phyloP scores from a whole-genome alignment of 2,113 vertebrate genomes.

The Zingel zingel region DNA sequence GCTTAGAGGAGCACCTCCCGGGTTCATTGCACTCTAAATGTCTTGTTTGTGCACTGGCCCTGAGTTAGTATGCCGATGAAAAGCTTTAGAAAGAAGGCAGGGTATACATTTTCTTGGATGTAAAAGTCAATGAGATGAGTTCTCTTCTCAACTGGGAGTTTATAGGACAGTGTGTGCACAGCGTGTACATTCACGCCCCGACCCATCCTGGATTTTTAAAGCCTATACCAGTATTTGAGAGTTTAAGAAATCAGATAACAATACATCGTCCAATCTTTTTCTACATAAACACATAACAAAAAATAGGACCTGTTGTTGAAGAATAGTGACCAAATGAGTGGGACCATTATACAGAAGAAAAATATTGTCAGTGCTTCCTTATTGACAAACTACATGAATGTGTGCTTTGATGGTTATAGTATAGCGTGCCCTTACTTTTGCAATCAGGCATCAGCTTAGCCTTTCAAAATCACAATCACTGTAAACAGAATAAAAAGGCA shows the following conservation, averaged over 20 bases:
- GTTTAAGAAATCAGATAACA: neutral
- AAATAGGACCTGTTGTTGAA: neutral
- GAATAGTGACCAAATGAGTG: neutral
- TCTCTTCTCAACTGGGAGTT: neutral
- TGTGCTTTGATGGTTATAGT: neutral
- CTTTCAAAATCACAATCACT: neutral
- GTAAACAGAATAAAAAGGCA: neutral
- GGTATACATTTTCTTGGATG: neutral
- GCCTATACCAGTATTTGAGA: neutral
- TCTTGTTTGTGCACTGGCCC: neutral
- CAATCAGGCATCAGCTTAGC: neutral
- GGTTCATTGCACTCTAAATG: constrained; percentile 13
- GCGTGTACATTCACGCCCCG: too few species aligned
- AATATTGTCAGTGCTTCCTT: neutral
- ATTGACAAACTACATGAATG: neutral
- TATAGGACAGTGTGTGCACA: neutral
- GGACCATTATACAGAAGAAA: neutral
- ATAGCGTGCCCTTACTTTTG: neutral
- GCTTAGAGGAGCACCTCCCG: neutral
- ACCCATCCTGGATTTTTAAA: neutral
- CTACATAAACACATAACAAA: neutral
- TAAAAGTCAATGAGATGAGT: neutral
- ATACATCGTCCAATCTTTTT: neutral
- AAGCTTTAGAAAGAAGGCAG: neutral
- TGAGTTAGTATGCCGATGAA: neutral